Evolutionary conservation across 2,797 vertebrate genomes (phyloP).

Genomic region (Botia almorhae): DNA sequence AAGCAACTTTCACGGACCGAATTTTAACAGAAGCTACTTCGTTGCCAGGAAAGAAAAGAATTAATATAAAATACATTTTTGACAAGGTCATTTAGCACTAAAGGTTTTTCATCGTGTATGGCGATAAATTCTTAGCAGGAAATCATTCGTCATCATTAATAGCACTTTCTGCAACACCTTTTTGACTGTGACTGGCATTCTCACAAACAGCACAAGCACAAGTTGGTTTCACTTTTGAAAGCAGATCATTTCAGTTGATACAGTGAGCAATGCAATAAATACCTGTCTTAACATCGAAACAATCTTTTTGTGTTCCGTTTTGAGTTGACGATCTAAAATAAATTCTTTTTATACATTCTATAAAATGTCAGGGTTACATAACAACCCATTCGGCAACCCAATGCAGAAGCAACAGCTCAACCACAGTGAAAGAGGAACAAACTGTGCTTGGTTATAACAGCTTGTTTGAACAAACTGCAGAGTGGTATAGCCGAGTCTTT

Average conservation of each 20-base stretch:
- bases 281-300: neutral
- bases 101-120: neutral
- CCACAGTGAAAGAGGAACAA: neutral
- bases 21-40: neutral
- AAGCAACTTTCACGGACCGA: neutral
- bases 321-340: neutral
- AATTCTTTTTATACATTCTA: neutral
- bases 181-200: neutral
- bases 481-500: neutral
- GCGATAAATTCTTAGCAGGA: neutral
- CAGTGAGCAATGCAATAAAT: neutral
- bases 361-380: neutral
- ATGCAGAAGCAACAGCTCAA: neutral
- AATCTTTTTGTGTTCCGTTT: neutral
- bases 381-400: neutral
- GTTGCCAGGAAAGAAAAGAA: neutral
- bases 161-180: neutral
- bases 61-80: neutral
- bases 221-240: neutral
- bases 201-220: neutral
- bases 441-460: neutral
- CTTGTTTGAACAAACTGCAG: neutral
- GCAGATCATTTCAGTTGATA: neutral
- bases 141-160: neutral
- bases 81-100: neutral